phyloP scores from a whole-genome alignment of 1,140 invertebrate genomes.

The Cyrtorhinus lividipennis region DNA sequence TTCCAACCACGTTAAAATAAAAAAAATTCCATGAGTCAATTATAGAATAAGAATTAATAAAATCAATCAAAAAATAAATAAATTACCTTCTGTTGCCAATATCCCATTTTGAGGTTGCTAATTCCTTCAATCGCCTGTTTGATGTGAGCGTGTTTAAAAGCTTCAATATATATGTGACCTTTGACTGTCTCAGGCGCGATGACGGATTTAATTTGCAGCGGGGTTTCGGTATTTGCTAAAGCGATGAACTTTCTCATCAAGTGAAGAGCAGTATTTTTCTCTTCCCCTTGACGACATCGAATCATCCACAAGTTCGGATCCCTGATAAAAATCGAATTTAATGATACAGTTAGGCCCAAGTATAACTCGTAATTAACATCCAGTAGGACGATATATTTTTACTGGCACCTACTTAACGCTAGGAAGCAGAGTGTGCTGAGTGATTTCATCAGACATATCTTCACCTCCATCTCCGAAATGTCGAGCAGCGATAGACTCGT shows the following conservation, averaged over 20 bases:
- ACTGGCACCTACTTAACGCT: constrained; percentile 74
- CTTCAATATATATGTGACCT: constrained; percentile 96
- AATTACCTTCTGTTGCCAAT: constrained; percentile 67
- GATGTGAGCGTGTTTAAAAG: constrained; percentile 94
- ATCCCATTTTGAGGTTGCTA: constrained; percentile 73
- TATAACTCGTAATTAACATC: constrained; percentile 14
- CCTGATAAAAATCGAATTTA: constrained; percentile 35
- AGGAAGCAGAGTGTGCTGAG: constrained; percentile 88
- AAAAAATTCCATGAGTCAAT: neutral
- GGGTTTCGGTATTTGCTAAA: constrained; percentile 70
- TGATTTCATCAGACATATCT: constrained; percentile 96
- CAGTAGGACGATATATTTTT: no score
- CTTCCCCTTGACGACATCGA: constrained; percentile 92
- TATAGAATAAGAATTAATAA: neutral
- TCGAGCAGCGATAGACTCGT: constrained; percentile 60
- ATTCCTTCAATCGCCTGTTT: constrained; percentile 89
- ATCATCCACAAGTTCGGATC: constrained; percentile 99
- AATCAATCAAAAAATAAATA: constrained; percentile 7
- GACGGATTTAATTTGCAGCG: constrained; percentile 91
- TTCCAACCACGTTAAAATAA: no score
- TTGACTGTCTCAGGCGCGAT: constrained; percentile 93
- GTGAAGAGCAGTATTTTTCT: constrained; percentile 76
- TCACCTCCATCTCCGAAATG: constrained; percentile 87
- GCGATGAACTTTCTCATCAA: constrained; percentile 94
- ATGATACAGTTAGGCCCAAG: no score